Evolutionary conservation across 2,113 vertebrate genomes (phyloP).

Genomic region (Nothoprocta perdicaria): DNA sequence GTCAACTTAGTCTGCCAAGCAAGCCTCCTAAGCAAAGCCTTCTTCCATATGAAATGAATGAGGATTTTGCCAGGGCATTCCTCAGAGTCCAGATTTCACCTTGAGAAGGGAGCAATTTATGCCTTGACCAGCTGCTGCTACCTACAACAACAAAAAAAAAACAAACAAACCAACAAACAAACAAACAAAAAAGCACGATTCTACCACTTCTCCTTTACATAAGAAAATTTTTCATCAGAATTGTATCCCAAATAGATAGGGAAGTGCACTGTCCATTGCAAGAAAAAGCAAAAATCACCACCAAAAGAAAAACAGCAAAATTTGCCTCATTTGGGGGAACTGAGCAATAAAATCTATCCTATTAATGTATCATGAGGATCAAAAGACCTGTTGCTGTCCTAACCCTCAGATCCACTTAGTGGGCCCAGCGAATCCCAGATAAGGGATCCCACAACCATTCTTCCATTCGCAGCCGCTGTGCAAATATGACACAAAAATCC

Average conservation of each 20-base stretch:
- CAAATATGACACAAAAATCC: neutral
- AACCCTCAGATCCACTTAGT: neutral
- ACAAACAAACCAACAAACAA: neutral
- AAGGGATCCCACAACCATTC: constrained; percentile 20
- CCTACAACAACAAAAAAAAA: neutral
- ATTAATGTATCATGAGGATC: neutral
- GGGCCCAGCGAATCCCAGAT: constrained; percentile 21
- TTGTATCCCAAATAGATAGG: neutral
- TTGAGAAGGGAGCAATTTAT: neutral
- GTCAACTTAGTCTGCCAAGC: neutral
- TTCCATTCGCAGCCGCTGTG: constrained; percentile 9
- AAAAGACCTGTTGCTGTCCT: constrained; percentile 29
- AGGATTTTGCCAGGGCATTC: neutral
- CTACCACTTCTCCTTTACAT: neutral
- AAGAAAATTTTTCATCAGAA: neutral
- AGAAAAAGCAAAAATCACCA: neutral
- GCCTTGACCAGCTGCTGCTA: neutral
- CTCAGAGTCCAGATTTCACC: neutral
- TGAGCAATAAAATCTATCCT: neutral
- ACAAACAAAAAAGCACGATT: neutral
- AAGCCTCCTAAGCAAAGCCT: neutral
- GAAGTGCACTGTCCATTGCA: neutral
- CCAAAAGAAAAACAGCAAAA: neutral
- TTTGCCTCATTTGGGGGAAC: neutral
- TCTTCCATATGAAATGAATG: neutral